Evolutionary conservation across 2,113 vertebrate species (phyloP).

Genomic region (Halcyon malimbica): DNA sequence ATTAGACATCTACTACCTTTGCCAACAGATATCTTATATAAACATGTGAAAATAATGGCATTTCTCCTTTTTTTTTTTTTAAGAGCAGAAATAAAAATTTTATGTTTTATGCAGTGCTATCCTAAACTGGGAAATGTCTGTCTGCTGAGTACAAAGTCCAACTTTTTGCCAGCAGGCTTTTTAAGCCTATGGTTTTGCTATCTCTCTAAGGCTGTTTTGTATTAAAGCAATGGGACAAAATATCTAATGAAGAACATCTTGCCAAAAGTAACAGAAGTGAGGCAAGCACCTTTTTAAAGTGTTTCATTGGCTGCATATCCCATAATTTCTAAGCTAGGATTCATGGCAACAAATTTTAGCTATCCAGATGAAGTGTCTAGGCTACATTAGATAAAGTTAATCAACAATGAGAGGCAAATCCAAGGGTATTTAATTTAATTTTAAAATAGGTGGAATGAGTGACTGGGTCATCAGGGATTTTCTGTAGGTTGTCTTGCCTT

Average conservation of each 20-base stretch:
- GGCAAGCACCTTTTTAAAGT: not conserved
- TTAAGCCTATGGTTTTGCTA: not conserved
- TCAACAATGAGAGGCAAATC: not conserved
- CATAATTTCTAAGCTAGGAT: not conserved
- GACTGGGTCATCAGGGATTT: not conserved
- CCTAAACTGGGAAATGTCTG: not conserved
- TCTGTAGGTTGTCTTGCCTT: not conserved
- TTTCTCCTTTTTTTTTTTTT: not conserved
- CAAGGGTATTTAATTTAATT: not conserved
- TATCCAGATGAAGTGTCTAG: not conserved
- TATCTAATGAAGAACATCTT: not conserved
- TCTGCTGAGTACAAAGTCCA: not conserved
- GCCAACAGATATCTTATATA: not conserved
- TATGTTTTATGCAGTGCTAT: not conserved
- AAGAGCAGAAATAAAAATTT: not conserved
- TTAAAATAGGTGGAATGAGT: not conserved
- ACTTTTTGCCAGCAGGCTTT: not conserved
- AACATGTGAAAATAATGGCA: not conserved
- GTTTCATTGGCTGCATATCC: not conserved
- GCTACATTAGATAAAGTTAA: not conserved
- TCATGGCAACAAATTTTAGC: not conserved
- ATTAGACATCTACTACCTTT: not conserved
- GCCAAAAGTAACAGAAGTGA: not conserved
- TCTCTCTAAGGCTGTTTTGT: not conserved
- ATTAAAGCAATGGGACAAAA: not conserved